Conservation (phyloP, 2,888 invertebrate species). For the Biston stratarius region DNA sequence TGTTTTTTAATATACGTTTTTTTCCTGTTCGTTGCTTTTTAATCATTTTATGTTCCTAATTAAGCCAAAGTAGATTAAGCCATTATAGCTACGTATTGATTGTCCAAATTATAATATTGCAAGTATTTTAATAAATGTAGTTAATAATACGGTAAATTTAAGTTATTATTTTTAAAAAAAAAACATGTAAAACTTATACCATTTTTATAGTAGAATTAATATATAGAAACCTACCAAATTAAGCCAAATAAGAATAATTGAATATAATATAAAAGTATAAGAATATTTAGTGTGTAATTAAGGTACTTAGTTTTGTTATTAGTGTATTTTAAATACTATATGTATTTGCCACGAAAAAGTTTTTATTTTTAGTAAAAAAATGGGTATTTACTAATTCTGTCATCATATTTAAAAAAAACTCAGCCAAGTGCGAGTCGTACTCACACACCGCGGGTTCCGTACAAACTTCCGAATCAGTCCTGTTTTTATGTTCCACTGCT, state of each 20-base stretch:
- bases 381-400: no score
- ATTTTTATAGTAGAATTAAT: constrained; percentile 1
- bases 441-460: no score
- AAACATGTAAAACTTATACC: background rate
- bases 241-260: constrained; percentile 38
- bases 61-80: constrained; percentile 56
- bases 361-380: no score
- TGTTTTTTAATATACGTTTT: background rate
- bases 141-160: background rate
- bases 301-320: background rate
- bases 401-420: no score
- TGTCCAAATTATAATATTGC: background rate
- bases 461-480: no score
- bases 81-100: constrained; percentile 15
- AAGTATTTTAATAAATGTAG: background rate
- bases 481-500: no score
- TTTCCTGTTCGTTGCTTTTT: constrained; percentile 9
- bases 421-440: no score
- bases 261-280: background rate
- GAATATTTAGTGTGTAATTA: background rate
- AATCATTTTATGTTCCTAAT: constrained; percentile 55
- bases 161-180: background rate
- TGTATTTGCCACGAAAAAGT: constrained; percentile 6
- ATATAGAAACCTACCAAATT: constrained; percentile 18
- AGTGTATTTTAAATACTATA: constrained; percentile 7